Evolutionary conservation across 2,113 vertebrate genomes (phyloP), one percentile per base, ranked within the genome.

Genomic region (Perognathus longimembris): DNA sequence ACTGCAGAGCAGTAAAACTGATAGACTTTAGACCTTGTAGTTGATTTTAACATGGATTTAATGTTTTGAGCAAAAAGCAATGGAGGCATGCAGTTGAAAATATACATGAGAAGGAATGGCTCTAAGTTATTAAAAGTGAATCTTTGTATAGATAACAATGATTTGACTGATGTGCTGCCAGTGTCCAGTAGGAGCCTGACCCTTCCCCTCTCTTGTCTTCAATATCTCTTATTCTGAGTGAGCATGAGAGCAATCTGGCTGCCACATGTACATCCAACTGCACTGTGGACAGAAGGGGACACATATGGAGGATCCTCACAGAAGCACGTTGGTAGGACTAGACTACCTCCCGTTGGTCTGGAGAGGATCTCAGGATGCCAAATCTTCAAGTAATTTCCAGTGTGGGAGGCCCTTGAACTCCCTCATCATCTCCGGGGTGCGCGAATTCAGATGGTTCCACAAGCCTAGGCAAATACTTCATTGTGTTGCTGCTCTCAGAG

Each of bases 321-420:
- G 95, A 93, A 89, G 91, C 80, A 64, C 76, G 54, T 76, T 76
- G 73, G 85, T 59, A 77, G 59, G 20, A 21, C 66, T 57, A 59
- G 57, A 77, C 94, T 87, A 94, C 90, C 67, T 92, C 80, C 38
- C 0, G 7, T 70, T 77, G 38, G 50, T 82, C 87, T 92, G 91
- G 93, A 6, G 92, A 42, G 69, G 67, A 89, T 91, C 74, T 88
- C 80, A 86, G 92, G 95, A 88, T 85, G 95, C 91, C 96, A 91
- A 54, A 76, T 84, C 84, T 75, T 71, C 81, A 89, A 94, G 28
- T 87, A 88, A 80, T 95, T 95, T 94, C 93, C 95, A 95, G 91
- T 92, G 95, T 95, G 93, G 96, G 96, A 96, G 91, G 91, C 95
- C 87, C 69, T 87, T 74, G 77, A 95, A 73, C 83, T 88, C 90